Conservation (phyloP, 2,888 invertebrate genomes). For the Dorcus parallelipipedus region DNA sequence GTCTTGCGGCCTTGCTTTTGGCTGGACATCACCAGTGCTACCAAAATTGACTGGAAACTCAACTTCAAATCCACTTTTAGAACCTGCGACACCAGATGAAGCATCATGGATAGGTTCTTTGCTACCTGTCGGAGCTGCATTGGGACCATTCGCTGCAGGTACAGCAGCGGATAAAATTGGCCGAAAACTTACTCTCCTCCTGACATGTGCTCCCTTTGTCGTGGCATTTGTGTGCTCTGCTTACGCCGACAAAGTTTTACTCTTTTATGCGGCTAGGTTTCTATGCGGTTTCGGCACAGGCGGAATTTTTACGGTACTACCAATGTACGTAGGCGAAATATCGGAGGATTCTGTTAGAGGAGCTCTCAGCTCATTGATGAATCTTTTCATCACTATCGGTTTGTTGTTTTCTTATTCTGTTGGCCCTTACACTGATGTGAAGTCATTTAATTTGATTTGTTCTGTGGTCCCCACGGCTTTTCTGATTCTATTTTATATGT, state of each 20-base stretch:
- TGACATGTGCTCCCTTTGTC: conserved; percentile 62
- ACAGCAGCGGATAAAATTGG: conserved; percentile 61
- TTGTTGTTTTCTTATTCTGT: conserved; percentile 64
- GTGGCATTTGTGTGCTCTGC: conserved; percentile 42
- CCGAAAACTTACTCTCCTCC: conserved; percentile 59
- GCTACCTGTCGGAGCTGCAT: conserved; percentile 60
- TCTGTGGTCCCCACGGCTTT: conserved; percentile 50
- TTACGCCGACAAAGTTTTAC: conserved; percentile 11
- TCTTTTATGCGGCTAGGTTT: conserved; percentile 20
- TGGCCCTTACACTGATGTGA: conserved; percentile 68
- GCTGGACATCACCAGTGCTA: conserved; percentile 44
- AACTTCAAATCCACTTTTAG: conserved; percentile 47
- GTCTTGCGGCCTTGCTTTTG: conserved; percentile 45
- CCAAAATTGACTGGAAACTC: conserved; percentile 27
- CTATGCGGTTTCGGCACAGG: conserved; percentile 48
- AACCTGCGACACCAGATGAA: conserved; percentile 53
- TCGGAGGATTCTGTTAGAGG: conserved; percentile 79
- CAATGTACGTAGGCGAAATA: conserved; percentile 85
- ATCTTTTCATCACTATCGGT: conserved; percentile 62
- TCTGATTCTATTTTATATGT: conserved; percentile 59
- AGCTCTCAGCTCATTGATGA: conserved; percentile 71
- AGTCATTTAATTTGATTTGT: conserved; percentile 60
- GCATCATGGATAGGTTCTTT: conserved; percentile 72
- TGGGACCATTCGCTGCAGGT: conserved; percentile 67
- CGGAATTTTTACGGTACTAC: conserved; percentile 66